Conservation (phyloP, 2,113 vertebrate genomes). For the Lepus europaeus region DNA sequence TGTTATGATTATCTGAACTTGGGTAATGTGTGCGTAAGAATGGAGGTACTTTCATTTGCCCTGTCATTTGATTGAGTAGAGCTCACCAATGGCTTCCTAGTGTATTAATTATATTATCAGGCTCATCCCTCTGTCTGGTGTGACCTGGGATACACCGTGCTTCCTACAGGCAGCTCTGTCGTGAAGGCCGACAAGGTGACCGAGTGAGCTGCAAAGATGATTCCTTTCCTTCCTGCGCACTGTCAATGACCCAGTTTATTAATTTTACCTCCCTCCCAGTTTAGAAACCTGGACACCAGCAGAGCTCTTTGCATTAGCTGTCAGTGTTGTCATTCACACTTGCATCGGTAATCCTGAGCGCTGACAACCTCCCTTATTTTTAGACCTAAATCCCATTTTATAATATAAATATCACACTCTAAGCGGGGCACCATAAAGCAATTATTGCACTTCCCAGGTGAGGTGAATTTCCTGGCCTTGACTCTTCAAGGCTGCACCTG, state of each 20-base stretch:
- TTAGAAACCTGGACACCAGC: constrained; percentile 69
- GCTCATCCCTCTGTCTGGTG: neutral
- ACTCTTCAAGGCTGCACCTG: constrained; percentile 51
- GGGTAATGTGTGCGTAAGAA: neutral
- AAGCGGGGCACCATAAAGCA: constrained; percentile 68
- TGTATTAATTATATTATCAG: neutral
- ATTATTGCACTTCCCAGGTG: constrained; percentile 81
- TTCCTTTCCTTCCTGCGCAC: neutral
- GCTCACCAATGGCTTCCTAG: neutral
- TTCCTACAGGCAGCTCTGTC: neutral
- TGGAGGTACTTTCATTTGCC: neutral
- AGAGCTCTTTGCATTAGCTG: constrained; percentile 52
- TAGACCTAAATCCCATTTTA: constrained; percentile 47
- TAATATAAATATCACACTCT: constrained; percentile 69
- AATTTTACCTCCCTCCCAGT: constrained; percentile 61
- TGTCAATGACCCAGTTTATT: constrained; percentile 64
- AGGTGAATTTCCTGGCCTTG: constrained; percentile 72
- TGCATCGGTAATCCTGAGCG: constrained; percentile 59
- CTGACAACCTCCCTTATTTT: constrained; percentile 76
- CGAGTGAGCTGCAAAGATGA: neutral
- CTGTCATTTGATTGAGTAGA: neutral
- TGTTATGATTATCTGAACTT: neutral
- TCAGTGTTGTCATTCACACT: constrained; percentile 69
- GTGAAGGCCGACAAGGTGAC: constrained; percentile 14
- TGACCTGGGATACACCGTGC: neutral